phyloP scores from a whole-genome alignment of 2,113 vertebrate genomes.

The Uria aalge region DNA sequence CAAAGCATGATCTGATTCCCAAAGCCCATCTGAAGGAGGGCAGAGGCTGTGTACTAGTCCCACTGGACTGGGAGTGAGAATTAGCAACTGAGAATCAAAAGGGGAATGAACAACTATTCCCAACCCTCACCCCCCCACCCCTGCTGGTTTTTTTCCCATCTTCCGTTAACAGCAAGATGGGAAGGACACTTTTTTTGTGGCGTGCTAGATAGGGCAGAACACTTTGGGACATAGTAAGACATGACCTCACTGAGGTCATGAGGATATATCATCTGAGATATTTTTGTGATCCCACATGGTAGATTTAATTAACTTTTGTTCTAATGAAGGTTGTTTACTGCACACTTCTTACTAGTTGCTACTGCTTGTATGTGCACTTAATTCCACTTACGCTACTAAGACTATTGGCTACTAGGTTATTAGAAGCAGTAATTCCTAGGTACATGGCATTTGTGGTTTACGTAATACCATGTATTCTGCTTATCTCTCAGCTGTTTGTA shows the following conservation, averaged over 20 bases:
- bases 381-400: neutral
- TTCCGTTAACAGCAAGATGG: neutral
- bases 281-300: neutral
- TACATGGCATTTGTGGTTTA: neutral
- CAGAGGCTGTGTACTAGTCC: neutral
- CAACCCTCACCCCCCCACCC: too few relatives aligned
- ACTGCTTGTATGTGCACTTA: slow-evolving; percentile 19
- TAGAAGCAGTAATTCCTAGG: slow-evolving; percentile 51
- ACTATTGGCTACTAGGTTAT: slow-evolving; percentile 9
- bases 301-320: slow-evolving; percentile 46
- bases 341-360: neutral
- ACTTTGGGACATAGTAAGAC: neutral
- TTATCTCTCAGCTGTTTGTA: neutral
- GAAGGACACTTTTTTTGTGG: neutral
- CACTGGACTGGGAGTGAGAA: neutral
- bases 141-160: neutral
- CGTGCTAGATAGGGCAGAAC: neutral
- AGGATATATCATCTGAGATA: neutral
- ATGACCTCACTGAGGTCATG: neutral
- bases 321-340: slow-evolving; percentile 37
- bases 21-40: neutral
- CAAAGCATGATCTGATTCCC: neutral
- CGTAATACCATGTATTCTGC: neutral
- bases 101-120: neutral
- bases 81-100: neutral